These are phyloP conservation scores for Venustoraphidia nigricollis DNA, from an alignment of 2,888 invertebrate genomes.

Conservation along the genomic window DNA sequence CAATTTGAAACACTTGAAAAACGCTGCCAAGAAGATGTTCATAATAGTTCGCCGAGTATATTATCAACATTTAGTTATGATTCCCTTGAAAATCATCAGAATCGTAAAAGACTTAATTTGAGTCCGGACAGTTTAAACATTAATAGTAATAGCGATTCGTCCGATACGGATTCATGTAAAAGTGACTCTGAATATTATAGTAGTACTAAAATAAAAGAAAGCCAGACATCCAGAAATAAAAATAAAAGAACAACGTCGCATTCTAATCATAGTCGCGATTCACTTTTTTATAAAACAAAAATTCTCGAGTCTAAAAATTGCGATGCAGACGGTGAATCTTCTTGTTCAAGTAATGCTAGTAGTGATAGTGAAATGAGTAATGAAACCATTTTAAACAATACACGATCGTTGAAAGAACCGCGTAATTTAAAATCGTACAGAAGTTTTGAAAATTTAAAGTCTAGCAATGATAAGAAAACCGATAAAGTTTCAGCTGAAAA, in stretches of 20 bases:
- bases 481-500: conserved; percentile 55
- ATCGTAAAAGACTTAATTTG: conserved; percentile 22
- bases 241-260: conserved; percentile 7
- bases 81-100: conserved; percentile 30
- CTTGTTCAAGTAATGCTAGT: conserved; percentile 28
- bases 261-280: conserved; percentile 10
- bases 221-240: conserved; percentile 13
- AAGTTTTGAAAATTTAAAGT: conserved; percentile 26
- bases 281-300: conserved; percentile 19
- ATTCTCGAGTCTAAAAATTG: conserved; percentile 21
- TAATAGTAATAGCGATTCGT: conserved; percentile 16
- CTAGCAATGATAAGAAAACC: conserved; percentile 13
- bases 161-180: conserved; percentile 17
- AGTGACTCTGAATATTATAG: conserved; percentile 17
- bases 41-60: conserved; percentile 30
- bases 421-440: conserved; percentile 26
- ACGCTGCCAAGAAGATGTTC: conserved; percentile 37
- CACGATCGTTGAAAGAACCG: conserved; percentile 20
- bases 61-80: conserved; percentile 36
- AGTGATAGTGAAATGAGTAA: conserved; percentile 18
- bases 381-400: conserved; percentile 19
- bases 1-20: conserved; percentile 75
- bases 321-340: conserved; percentile 20
- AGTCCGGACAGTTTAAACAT: conserved; percentile 36
- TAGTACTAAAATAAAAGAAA: conserved; percentile 19